These are phyloP conservation scores for Heliconius ismenius DNA, from an alignment of 2,888 invertebrate genomes.

Conservation along the genomic window DNA sequence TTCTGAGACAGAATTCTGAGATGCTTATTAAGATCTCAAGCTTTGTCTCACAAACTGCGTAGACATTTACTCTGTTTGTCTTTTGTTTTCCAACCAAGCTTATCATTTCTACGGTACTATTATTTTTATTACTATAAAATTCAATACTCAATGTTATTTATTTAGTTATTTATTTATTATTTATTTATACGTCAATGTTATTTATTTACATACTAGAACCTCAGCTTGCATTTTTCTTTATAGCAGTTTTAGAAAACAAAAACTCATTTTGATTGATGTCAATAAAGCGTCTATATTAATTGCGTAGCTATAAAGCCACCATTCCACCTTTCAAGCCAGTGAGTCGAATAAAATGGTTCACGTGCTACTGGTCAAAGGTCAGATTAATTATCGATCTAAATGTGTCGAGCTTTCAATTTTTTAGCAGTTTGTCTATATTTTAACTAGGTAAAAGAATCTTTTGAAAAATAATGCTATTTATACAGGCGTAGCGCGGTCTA, in stretches of 20 bases:
- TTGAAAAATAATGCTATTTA: too few relatives aligned
- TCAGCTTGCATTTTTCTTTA: neutral
- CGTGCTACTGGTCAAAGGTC: slow-evolving; percentile 65
- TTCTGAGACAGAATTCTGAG: slow-evolving; percentile 37
- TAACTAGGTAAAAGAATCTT: neutral
- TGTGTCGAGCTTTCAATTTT: slow-evolving; percentile 14
- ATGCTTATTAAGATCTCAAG: slow-evolving; percentile 39
- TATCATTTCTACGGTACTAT: slow-evolving; percentile 18
- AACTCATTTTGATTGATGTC: slow-evolving; percentile 25
- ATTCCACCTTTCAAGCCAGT: slow-evolving; percentile 40
- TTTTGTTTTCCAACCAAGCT: slow-evolving; percentile 37
- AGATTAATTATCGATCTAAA: slow-evolving; percentile 20
- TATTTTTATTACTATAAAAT: neutral
- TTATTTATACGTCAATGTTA: too few relatives aligned
- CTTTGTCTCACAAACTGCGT: slow-evolving; percentile 41
- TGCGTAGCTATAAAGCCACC: slow-evolving; percentile 48
- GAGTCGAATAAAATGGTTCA: slow-evolving; percentile 62
- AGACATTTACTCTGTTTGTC: slow-evolving; percentile 40
- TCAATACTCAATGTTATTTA: neutral
- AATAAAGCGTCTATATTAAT: slow-evolving; percentile 43
- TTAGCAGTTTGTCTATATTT: neutral
- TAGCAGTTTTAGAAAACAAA: slow-evolving; percentile 18
- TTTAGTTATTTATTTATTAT: neutral
- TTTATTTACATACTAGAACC: neutral
- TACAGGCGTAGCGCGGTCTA: too few relatives aligned